Percentiles rank a stretch among this genome's conserved stretches.
These are phyloP conservation scores for Atractosteus spatula DNA, from an alignment of 2,113 vertebrate species.

Conservation along the genomic window DNA sequence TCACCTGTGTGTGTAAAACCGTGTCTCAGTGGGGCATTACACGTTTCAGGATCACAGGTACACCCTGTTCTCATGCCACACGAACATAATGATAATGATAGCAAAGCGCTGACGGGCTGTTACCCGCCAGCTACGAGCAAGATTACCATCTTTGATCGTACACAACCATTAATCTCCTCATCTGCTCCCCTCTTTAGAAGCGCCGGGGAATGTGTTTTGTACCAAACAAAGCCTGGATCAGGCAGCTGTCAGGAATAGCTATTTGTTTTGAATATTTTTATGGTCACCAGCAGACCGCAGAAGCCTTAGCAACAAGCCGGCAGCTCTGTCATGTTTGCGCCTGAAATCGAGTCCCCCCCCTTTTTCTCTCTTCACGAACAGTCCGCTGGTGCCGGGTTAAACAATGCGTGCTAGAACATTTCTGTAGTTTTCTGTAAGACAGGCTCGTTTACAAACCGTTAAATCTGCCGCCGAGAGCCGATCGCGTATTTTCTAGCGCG, in stretches of 20 bases:
- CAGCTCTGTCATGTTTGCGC: too few relatives aligned
- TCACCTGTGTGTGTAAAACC: background rate
- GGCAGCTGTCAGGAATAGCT: slow-evolving; percentile 36
- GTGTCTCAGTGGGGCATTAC: background rate
- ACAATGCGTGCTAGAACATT: too few relatives aligned
- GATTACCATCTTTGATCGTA: slow-evolving; percentile 36
- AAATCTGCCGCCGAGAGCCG: too few relatives aligned
- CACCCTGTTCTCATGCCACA: background rate
- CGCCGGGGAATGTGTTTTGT: slow-evolving; percentile 29
- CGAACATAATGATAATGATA: background rate
- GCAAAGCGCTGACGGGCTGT: background rate
- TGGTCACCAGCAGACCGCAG: background rate
- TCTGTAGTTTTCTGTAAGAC: too few relatives aligned
- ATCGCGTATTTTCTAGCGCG: too few relatives aligned
- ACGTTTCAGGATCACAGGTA: background rate
- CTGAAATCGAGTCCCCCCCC: too few relatives aligned
- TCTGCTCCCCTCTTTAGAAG: slow-evolving; percentile 16
- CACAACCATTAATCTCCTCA: slow-evolving; percentile 34
- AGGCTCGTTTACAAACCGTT: too few relatives aligned
- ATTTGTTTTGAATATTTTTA: slow-evolving; percentile 46
- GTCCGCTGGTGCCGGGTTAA: too few relatives aligned
- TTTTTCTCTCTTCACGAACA: too few relatives aligned
- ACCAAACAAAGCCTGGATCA: slow-evolving; percentile 34
- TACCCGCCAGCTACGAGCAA: slow-evolving; percentile 8
- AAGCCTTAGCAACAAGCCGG: background rate